These are phyloP conservation scores for Eurosta solidaginis DNA, from an alignment of 1,140 invertebrate species.

Conservation along the genomic window DNA sequence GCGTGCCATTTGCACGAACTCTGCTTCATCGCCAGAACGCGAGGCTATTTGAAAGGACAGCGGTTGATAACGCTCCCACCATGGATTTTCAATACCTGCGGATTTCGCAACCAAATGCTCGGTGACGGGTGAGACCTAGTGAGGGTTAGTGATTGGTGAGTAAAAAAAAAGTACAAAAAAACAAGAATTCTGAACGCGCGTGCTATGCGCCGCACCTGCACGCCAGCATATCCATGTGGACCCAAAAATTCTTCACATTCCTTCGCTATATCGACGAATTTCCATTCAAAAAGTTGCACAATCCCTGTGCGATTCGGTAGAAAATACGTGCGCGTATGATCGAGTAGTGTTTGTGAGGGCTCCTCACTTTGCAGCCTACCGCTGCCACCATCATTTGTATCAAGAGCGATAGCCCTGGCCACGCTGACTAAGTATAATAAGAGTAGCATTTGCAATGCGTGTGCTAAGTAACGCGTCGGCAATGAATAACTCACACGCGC, in stretches of 20 bases:
- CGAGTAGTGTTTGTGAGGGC: not conserved
- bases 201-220: conserved; percentile 63
- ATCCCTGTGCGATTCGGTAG: conserved; percentile 48
- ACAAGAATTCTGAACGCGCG: not conserved
- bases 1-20: conserved; percentile 73
- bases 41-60: conserved; percentile 78
- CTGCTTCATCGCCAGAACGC: conserved; percentile 71
- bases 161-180: not conserved
- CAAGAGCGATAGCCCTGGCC: not conserved
- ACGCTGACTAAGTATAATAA: not conserved
- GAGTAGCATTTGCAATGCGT: not conserved
- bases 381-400: not conserved
- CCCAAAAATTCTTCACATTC: conserved; percentile 74
- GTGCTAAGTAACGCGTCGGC: too few species aligned
- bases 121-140: conserved; percentile 33
- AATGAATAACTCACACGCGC: too few species aligned
- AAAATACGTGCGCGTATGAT: conserved; percentile 25
- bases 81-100: conserved; percentile 62
- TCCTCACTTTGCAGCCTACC: not conserved
- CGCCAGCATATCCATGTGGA: conserved; percentile 69
- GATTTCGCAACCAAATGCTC: conserved; percentile 24
- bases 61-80: conserved; percentile 85
- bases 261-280: conserved; percentile 66
- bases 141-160: not conserved
- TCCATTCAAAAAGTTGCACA: conserved; percentile 73